Percentiles rank a stretch among this genome's conserved stretches.
Evolutionary conservation across 1,140 invertebrate genomes (phyloP).

Genomic region (Stratiolaelaps scimitus): DNA sequence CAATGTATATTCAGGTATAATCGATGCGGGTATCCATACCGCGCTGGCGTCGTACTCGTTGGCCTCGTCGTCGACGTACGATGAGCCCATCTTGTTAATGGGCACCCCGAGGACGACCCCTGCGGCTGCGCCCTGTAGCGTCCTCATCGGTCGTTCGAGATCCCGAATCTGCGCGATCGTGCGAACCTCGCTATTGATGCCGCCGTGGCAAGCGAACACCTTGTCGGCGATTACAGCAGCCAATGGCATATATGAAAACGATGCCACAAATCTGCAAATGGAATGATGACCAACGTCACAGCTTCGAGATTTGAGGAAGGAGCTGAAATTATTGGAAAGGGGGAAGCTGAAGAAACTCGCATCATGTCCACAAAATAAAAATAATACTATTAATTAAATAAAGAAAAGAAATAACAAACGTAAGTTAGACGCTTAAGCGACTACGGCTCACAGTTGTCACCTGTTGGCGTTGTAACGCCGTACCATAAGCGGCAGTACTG

Average conservation of each 20-base stretch:
- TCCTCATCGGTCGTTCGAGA: background rate
- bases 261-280: background rate
- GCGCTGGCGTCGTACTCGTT: background rate
- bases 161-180: background rate
- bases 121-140: background rate
- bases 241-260: background rate
- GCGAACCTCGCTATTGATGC: slow-evolving; percentile 1
- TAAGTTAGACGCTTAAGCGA: no score
- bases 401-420: no score
- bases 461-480: no score
- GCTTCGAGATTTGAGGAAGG: no score
- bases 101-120: background rate
- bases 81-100: background rate
- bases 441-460: no score
- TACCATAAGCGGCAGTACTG: no score
- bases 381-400: no score
- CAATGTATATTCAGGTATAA: no score
- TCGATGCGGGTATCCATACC: background rate
- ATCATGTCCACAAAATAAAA: no score
- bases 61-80: background rate
- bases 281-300: no score
- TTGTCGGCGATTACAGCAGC: background rate
- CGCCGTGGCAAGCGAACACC: slow-evolving; percentile 9
- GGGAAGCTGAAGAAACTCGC: no score
- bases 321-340: no score